Conservation (phyloP, 2,888 invertebrate species). For the Drosophila mettleri region DNA sequence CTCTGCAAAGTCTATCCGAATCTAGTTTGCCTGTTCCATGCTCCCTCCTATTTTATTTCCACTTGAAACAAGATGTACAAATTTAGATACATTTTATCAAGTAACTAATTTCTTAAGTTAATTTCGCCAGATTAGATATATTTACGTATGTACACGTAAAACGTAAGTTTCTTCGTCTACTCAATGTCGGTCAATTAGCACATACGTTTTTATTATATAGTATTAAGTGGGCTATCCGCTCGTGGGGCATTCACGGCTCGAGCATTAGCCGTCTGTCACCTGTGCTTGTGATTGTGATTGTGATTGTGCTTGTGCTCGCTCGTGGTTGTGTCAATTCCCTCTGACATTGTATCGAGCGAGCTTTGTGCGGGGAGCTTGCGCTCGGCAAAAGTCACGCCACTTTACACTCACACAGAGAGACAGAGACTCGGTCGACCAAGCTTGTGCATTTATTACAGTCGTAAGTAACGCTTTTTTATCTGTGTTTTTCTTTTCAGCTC, state of each 20-base stretch:
- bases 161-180: neutral
- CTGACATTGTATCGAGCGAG: constrained; percentile 17
- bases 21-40: too few species aligned
- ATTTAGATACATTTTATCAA: too few species aligned
- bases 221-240: constrained; percentile 1
- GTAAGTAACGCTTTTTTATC: constrained; percentile 13
- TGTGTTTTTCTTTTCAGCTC: constrained; percentile 86
- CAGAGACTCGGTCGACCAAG: neutral
- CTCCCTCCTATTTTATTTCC: too few species aligned
- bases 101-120: too few species aligned
- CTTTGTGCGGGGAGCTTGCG: constrained; percentile 23
- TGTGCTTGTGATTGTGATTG: too few species aligned
- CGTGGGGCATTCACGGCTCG: constrained; percentile 3
- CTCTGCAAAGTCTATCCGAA: too few species aligned
- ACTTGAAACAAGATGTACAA: too few species aligned
- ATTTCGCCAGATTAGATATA: too few species aligned
- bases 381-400: constrained; percentile 58
- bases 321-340: constrained; percentile 8
- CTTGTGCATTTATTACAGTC: constrained; percentile 36
- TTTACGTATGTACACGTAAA: neutral
- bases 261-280: constrained; percentile 1
- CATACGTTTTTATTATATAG: neutral
- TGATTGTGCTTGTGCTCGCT: too few species aligned
- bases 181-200: constrained; percentile 4
- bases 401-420: constrained; percentile 29